phyloP scores from a whole-genome alignment of 2,113 vertebrate species.

The Stomatorhinus ivindoensis region DNA sequence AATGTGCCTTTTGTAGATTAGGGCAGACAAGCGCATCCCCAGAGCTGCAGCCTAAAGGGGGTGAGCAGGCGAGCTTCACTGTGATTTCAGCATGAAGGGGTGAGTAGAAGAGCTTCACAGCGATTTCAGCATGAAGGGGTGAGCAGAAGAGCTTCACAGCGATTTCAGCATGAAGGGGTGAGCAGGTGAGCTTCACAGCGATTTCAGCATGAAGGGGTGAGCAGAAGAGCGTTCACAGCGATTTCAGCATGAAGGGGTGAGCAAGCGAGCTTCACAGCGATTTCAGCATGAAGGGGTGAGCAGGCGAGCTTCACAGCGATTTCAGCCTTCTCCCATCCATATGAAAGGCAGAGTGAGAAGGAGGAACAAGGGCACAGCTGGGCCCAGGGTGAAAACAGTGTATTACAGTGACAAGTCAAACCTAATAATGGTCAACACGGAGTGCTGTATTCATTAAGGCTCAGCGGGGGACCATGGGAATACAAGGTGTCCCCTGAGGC shows the following conservation, averaged over 20 bases:
- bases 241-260: too few species aligned
- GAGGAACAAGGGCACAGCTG: constrained; percentile 34
- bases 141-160: constrained; percentile 12
- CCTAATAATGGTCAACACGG: constrained; percentile 32
- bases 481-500: constrained; percentile 41
- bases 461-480: constrained; percentile 58
- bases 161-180: constrained; percentile 52
- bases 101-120: too few species aligned
- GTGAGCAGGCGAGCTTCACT: constrained; percentile 3
- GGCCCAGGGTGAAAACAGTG: constrained; percentile 28
- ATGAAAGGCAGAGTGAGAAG: constrained; percentile 58
- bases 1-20: constrained; percentile 46
- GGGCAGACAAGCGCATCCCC: constrained; percentile 49
- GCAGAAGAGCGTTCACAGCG: too few species aligned
- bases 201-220: constrained; percentile 44
- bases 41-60: constrained; percentile 29
- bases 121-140: constrained; percentile 32
- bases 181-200: constrained; percentile 14
- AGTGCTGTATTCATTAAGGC: constrained; percentile 55
- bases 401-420: constrained; percentile 33
- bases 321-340: constrained; percentile 63
- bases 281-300: constrained; percentile 32
- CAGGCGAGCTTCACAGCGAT: constrained; percentile 30
- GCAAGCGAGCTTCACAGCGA: constrained; percentile 38
- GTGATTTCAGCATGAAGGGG: constrained; percentile 45